phyloP scores from a whole-genome alignment of 2,797 vertebrate genomes.

The Vipera latastei region DNA sequence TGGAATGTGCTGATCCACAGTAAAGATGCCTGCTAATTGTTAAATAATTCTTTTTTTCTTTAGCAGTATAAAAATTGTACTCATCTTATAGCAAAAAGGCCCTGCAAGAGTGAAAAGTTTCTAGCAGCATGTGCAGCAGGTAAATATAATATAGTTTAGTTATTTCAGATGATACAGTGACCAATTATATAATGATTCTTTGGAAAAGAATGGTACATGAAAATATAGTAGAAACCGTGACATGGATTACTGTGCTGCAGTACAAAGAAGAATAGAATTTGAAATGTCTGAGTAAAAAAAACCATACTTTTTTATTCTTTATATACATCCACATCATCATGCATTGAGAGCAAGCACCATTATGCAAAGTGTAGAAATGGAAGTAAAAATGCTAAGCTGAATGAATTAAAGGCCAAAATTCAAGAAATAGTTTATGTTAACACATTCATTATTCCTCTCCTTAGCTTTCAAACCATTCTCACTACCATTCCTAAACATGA shows the following conservation, averaged over 20 bases:
- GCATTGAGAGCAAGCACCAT: not conserved
- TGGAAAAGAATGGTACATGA: not conserved
- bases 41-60: constrained; percentile 35
- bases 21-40: not conserved
- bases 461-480: not conserved
- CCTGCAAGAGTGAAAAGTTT: constrained; percentile 89
- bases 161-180: not conserved
- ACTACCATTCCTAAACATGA: not conserved
- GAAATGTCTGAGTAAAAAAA: not conserved
- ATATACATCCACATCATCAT: not conserved
- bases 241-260: not conserved
- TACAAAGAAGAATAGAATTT: not conserved
- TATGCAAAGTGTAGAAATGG: not conserved
- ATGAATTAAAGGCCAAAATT: not conserved
- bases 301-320: not conserved
- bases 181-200: not conserved
- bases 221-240: too few relatives aligned
- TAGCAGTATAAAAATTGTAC: constrained; percentile 84
- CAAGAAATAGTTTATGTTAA: not conserved
- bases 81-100: constrained; percentile 83
- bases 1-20: not conserved
- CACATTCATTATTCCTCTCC: not conserved
- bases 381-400: not conserved
- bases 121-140: constrained; percentile 92
- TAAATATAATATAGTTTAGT: constrained; percentile 65